These are phyloP conservation scores for Vesta saturnalis DNA, from an alignment of 2,888 invertebrate species.

Conservation along the genomic window DNA sequence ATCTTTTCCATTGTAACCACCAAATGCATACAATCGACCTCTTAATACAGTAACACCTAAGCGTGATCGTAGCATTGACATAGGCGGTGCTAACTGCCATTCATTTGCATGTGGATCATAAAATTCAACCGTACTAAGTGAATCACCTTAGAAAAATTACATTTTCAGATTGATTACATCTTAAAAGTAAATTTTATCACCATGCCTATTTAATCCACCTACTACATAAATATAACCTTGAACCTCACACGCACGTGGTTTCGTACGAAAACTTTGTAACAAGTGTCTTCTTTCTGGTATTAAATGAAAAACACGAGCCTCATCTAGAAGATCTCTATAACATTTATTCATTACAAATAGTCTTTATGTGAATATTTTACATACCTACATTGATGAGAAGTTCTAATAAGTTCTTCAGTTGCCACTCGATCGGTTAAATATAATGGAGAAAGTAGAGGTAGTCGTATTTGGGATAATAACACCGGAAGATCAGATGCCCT, in stretches of 20 bases:
- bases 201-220: conserved; percentile 84
- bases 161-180: background rate
- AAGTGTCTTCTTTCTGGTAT: conserved; percentile 85
- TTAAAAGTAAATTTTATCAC: conserved; percentile 53
- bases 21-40: conserved; percentile 81
- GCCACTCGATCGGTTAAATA: conserved; percentile 84
- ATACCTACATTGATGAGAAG: conserved; percentile 80
- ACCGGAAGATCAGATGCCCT: conserved; percentile 72
- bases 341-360: conserved; percentile 20
- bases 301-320: conserved; percentile 87
- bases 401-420: conserved; percentile 79
- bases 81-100: conserved; percentile 83
- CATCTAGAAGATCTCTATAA: conserved; percentile 81
- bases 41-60: conserved; percentile 87
- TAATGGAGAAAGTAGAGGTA: conserved; percentile 83
- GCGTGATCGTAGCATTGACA: conserved; percentile 84
- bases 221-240: conserved; percentile 88
- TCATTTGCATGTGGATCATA: conserved; percentile 76
- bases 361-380: conserved; percentile 14
- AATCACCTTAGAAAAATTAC: conserved; percentile 68
- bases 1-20: conserved; percentile 87
- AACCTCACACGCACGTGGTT: conserved; percentile 79
- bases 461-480: conserved; percentile 77
- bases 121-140: conserved; percentile 84
- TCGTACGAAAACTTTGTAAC: conserved; percentile 79